A percentile compares a stretch with the other conserved stretches of the same genome.
Conservation (phyloP, 2,888 invertebrate species). For the Pammene fasciana region DNA sequence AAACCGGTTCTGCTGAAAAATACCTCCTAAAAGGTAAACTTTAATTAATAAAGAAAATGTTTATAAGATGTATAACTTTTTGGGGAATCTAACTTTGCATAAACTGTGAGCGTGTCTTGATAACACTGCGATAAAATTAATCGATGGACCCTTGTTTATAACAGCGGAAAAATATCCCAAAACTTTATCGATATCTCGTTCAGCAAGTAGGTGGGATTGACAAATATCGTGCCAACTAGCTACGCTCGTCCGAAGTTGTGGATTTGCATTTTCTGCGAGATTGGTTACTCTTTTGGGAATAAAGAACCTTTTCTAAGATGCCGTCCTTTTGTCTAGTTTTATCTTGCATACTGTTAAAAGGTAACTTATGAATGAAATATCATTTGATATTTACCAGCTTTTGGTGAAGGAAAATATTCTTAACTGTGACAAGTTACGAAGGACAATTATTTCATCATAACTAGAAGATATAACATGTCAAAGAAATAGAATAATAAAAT, state of each 20-base stretch:
- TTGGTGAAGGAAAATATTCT: too few species aligned
- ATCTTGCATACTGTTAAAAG: constrained; percentile 19
- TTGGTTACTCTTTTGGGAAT: constrained; percentile 37
- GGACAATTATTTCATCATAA: too few species aligned
- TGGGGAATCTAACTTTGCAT: too few species aligned
- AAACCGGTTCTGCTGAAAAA: too few species aligned
- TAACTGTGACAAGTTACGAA: too few species aligned
- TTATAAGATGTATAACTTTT: too few species aligned
- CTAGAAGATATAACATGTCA: too few species aligned
- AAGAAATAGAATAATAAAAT: too few species aligned
- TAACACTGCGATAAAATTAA: constrained; percentile 36
- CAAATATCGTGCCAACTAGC: constrained; percentile 45
- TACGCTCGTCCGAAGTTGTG: constrained; percentile 37
- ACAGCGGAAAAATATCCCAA: constrained; percentile 44
- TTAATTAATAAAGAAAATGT: too few species aligned
- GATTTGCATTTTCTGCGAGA: constrained; percentile 44
- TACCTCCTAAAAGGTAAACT: too few species aligned
- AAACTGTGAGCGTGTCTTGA: not conserved
- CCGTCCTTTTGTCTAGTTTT: constrained; percentile 27
- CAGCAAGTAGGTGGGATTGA: constrained; percentile 41
- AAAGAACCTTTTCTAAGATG: constrained; percentile 17
- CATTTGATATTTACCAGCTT: too few species aligned
- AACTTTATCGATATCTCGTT: constrained; percentile 45
- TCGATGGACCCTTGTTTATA: constrained; percentile 43
- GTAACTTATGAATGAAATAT: not conserved